Percentiles rank a stretch among this genome's conserved stretches.
These are phyloP conservation scores for Muscidifurax raptorellus DNA, from an alignment of 1,140 invertebrate species.

Conservation along the genomic window DNA sequence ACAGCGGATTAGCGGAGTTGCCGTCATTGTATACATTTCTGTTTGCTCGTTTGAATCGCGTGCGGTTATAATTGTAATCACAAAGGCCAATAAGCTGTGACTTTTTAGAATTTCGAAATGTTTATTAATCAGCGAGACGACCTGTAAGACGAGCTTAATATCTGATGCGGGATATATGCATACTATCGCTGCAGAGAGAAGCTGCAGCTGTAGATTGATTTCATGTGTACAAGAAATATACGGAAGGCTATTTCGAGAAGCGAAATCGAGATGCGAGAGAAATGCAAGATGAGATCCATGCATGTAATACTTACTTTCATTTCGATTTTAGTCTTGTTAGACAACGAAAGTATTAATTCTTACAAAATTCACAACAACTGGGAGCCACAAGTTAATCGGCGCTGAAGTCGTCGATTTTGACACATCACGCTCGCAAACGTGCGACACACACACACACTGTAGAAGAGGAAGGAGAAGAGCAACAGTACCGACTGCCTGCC, in stretches of 20 bases:
- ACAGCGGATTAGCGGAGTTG: constrained; percentile 25
- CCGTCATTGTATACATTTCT: not conserved
- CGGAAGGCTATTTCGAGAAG: constrained; percentile 8
- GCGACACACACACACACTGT: not conserved
- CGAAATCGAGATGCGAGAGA: constrained; percentile 40
- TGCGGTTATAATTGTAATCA: too few relatives aligned
- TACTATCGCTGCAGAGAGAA: not conserved
- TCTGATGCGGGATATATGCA: constrained; percentile 11
- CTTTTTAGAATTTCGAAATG: too few relatives aligned
- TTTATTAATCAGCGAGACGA: too few relatives aligned
- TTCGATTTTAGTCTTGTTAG: not conserved
- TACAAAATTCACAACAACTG: too few relatives aligned
- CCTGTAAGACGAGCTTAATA: not conserved
- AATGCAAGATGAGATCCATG: constrained; percentile 21
- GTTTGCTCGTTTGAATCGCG: not conserved
- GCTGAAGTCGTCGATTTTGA: too few relatives aligned
- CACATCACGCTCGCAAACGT: not conserved
- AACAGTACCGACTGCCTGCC: not conserved
- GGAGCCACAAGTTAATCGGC: too few relatives aligned
- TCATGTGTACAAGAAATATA: constrained; percentile 33
- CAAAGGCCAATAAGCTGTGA: too few relatives aligned
- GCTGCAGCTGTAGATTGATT: constrained; percentile 31
- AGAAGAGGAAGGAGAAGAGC: not conserved
- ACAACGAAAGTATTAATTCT: too few relatives aligned
- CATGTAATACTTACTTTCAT: not conserved